Percentiles rank a stretch among this genome's conserved stretches.
These are phyloP conservation scores for Drosophila austrosaltans DNA, from an alignment of 2,888 invertebrate species.

Conservation along the genomic window DNA sequence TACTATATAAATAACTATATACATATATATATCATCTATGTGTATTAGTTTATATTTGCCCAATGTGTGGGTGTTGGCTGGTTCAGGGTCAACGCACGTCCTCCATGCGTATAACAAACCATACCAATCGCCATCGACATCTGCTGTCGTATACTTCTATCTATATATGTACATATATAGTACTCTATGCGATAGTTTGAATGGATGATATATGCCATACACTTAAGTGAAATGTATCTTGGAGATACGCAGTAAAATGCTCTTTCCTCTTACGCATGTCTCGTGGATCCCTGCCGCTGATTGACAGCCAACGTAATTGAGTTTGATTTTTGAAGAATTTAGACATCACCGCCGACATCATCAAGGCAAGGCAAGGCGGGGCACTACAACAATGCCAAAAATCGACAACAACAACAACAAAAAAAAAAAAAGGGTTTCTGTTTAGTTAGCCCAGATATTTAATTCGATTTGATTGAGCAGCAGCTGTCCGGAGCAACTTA, in stretches of 20 bases:
- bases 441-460: slow-evolving; percentile 76
- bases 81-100: slow-evolving; percentile 77
- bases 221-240: slow-evolving; percentile 78
- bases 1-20: neutral
- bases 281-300: slow-evolving; percentile 67
- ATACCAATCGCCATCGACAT: slow-evolving; percentile 45
- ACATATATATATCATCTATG: slow-evolving; percentile 27
- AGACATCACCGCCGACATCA: slow-evolving; percentile 61
- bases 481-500: slow-evolving; percentile 70
- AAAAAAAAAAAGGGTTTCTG: slow-evolving; percentile 66
- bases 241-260: slow-evolving; percentile 55
- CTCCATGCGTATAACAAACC: slow-evolving; percentile 19
- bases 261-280: slow-evolving; percentile 74
- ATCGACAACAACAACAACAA: neutral
- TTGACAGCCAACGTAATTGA: slow-evolving; percentile 77
- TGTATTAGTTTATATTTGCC: slow-evolving; percentile 68
- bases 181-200: slow-evolving; percentile 58
- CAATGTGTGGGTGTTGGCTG: slow-evolving; percentile 67
- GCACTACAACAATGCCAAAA: neutral
- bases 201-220: slow-evolving; percentile 69
- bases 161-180: slow-evolving; percentile 30
- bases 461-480: slow-evolving; percentile 79
- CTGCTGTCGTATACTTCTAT: slow-evolving; percentile 48
- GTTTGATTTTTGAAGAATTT: slow-evolving; percentile 75
- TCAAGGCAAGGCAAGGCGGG: slow-evolving; percentile 38